These are phyloP conservation scores for Balearica regulorum DNA, from an alignment of 2,797 vertebrate genomes.

Conservation along the genomic window DNA sequence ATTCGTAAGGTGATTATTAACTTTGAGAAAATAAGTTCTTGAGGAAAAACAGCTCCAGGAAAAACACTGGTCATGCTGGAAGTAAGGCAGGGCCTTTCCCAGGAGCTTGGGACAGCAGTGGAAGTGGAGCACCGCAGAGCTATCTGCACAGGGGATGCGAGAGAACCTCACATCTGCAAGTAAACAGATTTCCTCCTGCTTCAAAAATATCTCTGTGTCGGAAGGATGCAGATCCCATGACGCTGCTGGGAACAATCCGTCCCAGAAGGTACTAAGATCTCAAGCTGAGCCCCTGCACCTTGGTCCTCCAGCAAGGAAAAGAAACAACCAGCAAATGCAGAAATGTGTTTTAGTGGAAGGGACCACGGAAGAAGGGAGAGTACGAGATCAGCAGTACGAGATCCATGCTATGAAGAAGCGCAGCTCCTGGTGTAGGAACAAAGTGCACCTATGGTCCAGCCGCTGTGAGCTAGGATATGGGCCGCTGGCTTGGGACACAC, in stretches of 20 bases:
- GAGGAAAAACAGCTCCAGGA: background rate
- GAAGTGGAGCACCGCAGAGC: background rate
- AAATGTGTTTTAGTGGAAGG: background rate
- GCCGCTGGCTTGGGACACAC: background rate
- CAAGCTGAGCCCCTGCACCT: background rate
- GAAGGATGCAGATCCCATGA: background rate
- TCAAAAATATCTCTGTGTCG: background rate
- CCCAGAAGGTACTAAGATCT: background rate
- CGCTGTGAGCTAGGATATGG: background rate
- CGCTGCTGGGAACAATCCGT: background rate
- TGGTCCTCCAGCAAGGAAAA: background rate
- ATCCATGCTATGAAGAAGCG: background rate
- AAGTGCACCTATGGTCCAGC: background rate
- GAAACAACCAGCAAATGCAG: background rate
- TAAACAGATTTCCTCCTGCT: background rate
- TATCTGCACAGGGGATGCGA: background rate
- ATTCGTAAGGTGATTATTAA: background rate
- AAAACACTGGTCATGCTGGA: background rate
- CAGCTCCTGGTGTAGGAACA: background rate
- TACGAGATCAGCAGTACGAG: background rate
- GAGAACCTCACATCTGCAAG: constrained; percentile 16
- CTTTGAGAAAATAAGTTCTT: background rate
- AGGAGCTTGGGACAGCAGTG: background rate
- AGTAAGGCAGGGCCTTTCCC: background rate
- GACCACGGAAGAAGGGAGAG: background rate